Evolutionary conservation across 2,797 vertebrate genomes (phyloP).

Genomic region (Parauchenoglanis ngamensis): DNA sequence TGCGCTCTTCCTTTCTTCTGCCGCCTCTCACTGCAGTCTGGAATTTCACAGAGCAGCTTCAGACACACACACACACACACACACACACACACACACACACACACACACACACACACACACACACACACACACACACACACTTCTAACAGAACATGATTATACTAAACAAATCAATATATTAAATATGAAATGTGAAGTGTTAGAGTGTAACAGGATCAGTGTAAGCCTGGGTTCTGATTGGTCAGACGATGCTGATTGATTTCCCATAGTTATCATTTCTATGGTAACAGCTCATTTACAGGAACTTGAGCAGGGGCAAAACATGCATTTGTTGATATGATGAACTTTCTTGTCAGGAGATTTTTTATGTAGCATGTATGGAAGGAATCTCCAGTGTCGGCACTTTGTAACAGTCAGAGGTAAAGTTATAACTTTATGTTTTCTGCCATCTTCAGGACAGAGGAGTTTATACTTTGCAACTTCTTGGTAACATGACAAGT

Average conservation of each 20-base stretch:
- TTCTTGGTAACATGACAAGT: no score
- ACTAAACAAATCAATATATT: not conserved
- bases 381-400: not conserved
- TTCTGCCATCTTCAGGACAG: not conserved
- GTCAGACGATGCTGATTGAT: not conserved
- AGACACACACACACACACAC: constrained; percentile 36
- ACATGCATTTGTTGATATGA: not conserved
- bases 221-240: not conserved
- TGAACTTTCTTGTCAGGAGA: not conserved
- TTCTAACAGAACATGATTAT: not conserved
- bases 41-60: constrained; percentile 56
- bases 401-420: not conserved
- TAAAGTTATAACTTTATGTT: not conserved
- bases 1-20: constrained; percentile 32
- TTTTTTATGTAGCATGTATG: not conserved
- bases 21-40: constrained; percentile 40
- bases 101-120: constrained; percentile 33
- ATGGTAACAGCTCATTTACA: not conserved
- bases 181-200: not conserved
- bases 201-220: not conserved
- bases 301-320: not conserved
- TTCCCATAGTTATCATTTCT: not conserved
- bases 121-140: constrained; percentile 31
- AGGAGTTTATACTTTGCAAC: not conserved
- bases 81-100: constrained; percentile 31